These are phyloP conservation scores for Xiphorhynchus elegans DNA, from an alignment of 2,113 vertebrate species.

Conservation along the genomic window DNA sequence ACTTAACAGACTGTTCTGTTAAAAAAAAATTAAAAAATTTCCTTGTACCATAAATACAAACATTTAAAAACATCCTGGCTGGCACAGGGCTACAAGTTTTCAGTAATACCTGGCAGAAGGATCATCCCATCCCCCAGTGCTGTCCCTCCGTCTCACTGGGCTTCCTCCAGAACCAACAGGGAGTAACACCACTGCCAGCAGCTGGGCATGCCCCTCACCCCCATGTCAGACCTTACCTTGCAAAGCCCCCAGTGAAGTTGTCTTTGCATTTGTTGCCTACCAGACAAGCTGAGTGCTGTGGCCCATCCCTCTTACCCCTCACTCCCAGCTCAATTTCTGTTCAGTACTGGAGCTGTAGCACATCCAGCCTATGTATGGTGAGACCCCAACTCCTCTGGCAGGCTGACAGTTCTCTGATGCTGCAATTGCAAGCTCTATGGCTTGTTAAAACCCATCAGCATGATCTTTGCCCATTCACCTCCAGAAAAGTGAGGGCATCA, in stretches of 20 bases:
- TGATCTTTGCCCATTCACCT: background rate
- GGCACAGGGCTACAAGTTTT: background rate
- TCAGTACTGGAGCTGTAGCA: background rate
- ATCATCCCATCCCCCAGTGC: rapidly evolving
- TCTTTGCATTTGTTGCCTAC: background rate
- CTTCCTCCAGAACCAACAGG: background rate
- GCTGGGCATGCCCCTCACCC: rapidly evolving
- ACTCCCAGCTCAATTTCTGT: rapidly evolving
- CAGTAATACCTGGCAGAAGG: background rate
- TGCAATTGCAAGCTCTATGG: rapidly evolving
- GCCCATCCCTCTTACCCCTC: background rate
- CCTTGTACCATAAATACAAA: background rate
- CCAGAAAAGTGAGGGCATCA: background rate
- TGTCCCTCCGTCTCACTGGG: background rate
- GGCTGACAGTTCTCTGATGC: background rate
- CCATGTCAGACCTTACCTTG: background rate
- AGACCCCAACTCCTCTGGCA: background rate
- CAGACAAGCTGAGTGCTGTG: rapidly evolving
- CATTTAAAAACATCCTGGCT: background rate
- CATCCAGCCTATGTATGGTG: background rate
- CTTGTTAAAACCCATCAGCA: background rate
- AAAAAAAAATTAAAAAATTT: constrained; percentile 13
- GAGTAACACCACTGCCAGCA: rapidly evolving
- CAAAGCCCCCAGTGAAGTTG: rapidly evolving
- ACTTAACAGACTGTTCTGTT: constrained; percentile 50